Conservation (phyloP, 2,888 invertebrate genomes). For the Netelia inedita region DNA sequence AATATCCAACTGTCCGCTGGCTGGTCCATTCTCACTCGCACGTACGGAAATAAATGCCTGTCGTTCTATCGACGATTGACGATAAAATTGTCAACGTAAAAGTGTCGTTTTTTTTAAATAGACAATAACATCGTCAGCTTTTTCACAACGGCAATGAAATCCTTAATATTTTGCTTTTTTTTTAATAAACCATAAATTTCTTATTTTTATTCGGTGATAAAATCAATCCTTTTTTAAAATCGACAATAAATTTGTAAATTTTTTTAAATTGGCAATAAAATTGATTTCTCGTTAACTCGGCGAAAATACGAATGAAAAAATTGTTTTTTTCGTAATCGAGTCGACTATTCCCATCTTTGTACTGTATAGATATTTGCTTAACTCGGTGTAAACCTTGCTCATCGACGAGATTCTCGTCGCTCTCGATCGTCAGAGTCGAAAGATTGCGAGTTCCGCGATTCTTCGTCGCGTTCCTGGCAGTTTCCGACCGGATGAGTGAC, state of each 20-base stretch:
- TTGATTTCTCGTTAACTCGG: too few species aligned
- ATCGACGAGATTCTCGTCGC: background rate
- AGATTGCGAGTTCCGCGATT: conserved; percentile 24
- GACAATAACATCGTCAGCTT: background rate
- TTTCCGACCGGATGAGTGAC: conserved; percentile 17
- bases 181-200: too few species aligned
- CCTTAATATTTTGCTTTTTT: too few species aligned
- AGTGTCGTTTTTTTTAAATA: background rate
- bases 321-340: too few species aligned
- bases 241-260: too few species aligned
- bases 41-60: background rate
- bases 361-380: background rate
- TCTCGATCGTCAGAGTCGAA: conserved; percentile 16
- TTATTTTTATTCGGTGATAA: too few species aligned
- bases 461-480: conserved; percentile 31
- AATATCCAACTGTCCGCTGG: conserved; percentile 15
- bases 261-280: too few species aligned
- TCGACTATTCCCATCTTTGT: background rate
- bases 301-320: too few species aligned
- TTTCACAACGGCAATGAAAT: too few species aligned
- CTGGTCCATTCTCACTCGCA: conserved; percentile 3
- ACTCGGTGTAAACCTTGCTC: background rate
- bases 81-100: background rate
- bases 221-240: too few species aligned
- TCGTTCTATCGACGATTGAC: background rate